Evolutionary conservation across 2,113 vertebrate genomes (phyloP).

Genomic region (Puma concolor): DNA sequence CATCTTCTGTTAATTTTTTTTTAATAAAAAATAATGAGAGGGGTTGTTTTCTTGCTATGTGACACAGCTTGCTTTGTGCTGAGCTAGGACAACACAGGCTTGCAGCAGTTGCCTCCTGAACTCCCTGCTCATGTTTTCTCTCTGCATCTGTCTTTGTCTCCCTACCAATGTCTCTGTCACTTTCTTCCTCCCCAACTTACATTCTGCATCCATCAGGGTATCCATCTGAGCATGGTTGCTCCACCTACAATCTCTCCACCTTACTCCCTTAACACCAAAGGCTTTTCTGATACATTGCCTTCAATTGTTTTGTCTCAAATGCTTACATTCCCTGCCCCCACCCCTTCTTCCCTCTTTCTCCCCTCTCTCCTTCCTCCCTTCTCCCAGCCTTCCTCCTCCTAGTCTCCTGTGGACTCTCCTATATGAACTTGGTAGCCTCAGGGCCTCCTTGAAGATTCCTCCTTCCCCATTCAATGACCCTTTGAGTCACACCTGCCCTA

Average conservation of each 20-base stretch:
- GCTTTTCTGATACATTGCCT: background rate
- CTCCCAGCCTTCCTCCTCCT: background rate
- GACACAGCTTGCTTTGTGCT: background rate
- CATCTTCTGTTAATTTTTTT: slow-evolving; percentile 79
- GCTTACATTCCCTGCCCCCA: background rate
- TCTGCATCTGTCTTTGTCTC: background rate
- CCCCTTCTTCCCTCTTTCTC: background rate
- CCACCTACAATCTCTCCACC: background rate
- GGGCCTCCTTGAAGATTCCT: background rate
- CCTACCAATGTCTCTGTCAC: background rate
- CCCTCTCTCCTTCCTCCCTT: background rate
- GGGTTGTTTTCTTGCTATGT: slow-evolving; percentile 57
- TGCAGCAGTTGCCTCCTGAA: background rate
- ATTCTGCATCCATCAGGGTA: background rate
- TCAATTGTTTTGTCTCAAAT: background rate
- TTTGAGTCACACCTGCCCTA: accelerated
- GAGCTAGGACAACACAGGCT: background rate
- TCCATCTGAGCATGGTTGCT: background rate
- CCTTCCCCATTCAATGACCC: background rate
- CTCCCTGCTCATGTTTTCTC: background rate
- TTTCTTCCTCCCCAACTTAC: background rate
- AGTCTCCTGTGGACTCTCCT: slow-evolving; percentile 12
- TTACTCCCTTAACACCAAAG: background rate
- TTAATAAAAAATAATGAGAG: slow-evolving; percentile 64
- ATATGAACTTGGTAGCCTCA: background rate